phyloP scores from a whole-genome alignment of 1,140 invertebrate species.

The Latrodectus geometricus region DNA sequence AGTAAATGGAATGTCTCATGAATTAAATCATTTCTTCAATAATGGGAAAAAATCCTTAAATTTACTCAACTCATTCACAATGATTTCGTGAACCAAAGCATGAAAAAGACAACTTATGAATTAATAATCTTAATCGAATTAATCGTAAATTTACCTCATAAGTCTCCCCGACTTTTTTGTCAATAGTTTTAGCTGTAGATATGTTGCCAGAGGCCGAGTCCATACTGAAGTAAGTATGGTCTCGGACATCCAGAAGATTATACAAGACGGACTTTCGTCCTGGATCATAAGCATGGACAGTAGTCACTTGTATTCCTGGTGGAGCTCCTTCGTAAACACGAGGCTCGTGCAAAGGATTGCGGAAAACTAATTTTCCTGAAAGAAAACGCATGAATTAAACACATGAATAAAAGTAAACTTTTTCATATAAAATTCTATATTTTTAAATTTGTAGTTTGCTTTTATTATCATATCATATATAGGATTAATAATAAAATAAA shows the following conservation, averaged over 20 bases:
- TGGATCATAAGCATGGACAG: constrained; percentile 55
- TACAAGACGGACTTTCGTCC: constrained; percentile 54
- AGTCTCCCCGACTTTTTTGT: constrained; percentile 35
- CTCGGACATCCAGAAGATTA: constrained; percentile 50
- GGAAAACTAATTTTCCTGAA: constrained; percentile 60
- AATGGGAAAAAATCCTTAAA: no score
- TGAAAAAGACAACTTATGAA: no score
- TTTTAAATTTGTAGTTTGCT: no score
- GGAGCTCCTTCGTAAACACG: constrained; percentile 62
- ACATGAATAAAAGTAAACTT: no score
- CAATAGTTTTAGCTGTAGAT: constrained; percentile 39
- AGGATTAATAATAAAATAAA: no score
- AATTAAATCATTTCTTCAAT: no score
- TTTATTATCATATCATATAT: no score
- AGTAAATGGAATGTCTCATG: no score
- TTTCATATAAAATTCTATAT: no score
- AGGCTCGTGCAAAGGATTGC: constrained; percentile 56
- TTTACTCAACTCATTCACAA: no score
- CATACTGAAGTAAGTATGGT: constrained; percentile 57
- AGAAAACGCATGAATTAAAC: neutral
- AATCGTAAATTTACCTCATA: constrained; percentile 34
- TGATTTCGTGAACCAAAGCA: no score
- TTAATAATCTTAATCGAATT: no score
- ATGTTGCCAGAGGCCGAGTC: constrained; percentile 61
- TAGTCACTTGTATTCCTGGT: constrained; percentile 54